phyloP scores from a whole-genome alignment of 2,113 vertebrate species.

The Dendrocopos noguchii region DNA sequence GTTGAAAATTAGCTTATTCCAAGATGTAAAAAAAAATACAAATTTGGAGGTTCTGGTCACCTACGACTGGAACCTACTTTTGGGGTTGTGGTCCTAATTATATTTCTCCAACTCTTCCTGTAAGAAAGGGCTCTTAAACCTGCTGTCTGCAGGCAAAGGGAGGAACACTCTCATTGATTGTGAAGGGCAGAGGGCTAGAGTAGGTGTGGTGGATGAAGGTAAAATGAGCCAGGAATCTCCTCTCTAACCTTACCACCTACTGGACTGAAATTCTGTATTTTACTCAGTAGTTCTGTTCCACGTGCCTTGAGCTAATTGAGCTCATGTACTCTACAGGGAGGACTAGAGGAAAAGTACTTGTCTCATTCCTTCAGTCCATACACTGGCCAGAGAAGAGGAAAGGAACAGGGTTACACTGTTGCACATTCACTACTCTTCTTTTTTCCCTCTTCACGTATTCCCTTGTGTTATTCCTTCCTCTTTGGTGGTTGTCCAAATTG shows the following conservation, averaged over 20 bases:
- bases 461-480: neutral
- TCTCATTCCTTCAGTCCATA: neutral
- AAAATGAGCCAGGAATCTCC: neutral
- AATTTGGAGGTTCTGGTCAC: neutral
- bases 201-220: neutral
- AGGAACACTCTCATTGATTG: fast-evolving
- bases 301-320: neutral
- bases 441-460: neutral
- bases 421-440: neutral
- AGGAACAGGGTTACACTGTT: neutral
- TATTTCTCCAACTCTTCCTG: neutral
- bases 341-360: neutral
- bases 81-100: neutral
- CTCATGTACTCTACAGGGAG: neutral
- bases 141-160: neutral
- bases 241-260: neutral
- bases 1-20: neutral
- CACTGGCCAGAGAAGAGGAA: neutral
- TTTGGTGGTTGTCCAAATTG: neutral
- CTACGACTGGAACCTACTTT: neutral
- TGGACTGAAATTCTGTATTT: neutral
- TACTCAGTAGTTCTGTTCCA: neutral
- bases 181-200: neutral
- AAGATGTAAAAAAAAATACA: neutral
- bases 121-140: neutral